A percentile compares a stretch with the other conserved stretches of the same genome.
Conservation (phyloP, 2,797 vertebrate genomes). For the Ctenopoma kingsleyae region DNA sequence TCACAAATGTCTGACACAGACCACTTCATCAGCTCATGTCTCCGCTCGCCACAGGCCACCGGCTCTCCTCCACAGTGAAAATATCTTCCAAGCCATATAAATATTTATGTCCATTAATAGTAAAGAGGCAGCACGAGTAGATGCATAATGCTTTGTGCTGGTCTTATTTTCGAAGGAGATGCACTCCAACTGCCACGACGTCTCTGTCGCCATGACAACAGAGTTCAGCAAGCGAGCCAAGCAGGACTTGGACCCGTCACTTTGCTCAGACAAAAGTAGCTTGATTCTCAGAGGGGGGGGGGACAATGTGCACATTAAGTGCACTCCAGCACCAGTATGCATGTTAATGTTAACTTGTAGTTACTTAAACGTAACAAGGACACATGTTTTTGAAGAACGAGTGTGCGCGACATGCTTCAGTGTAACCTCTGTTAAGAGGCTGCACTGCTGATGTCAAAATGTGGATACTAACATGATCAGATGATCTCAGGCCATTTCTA, state of each 20-base stretch:
- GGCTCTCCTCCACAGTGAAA: conserved; percentile 58
- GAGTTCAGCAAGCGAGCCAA: conserved; percentile 66
- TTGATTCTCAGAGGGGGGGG: conserved; percentile 25
- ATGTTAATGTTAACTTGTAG: conserved; percentile 44
- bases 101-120: conserved; percentile 86
- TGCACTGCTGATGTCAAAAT: conserved; percentile 20
- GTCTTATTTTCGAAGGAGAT: conserved; percentile 71
- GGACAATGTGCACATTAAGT: conserved; percentile 39
- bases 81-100: conserved; percentile 73
- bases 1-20: conserved; percentile 56
- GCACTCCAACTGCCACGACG: conserved; percentile 71
- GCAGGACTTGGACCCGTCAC: conserved; percentile 60
- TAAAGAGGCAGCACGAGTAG: conserved; percentile 70
- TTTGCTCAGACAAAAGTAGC: conserved; percentile 59
- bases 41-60: conserved; percentile 58
- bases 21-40: conserved; percentile 78
- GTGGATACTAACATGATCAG: conserved; percentile 36
- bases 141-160: conserved; percentile 69
- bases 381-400: conserved; percentile 12
- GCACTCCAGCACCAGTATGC: conserved; percentile 30
- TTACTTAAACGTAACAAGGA: conserved; percentile 27
- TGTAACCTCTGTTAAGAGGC: conserved; percentile 2
- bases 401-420: not conserved
- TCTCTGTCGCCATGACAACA: conserved; percentile 84
- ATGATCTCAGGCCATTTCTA: conserved; percentile 60